Evolutionary conservation across 2,888 invertebrate species (phyloP), one percentile per base, ranked within the genome.

Genomic region (Andricus curvator): DNA sequence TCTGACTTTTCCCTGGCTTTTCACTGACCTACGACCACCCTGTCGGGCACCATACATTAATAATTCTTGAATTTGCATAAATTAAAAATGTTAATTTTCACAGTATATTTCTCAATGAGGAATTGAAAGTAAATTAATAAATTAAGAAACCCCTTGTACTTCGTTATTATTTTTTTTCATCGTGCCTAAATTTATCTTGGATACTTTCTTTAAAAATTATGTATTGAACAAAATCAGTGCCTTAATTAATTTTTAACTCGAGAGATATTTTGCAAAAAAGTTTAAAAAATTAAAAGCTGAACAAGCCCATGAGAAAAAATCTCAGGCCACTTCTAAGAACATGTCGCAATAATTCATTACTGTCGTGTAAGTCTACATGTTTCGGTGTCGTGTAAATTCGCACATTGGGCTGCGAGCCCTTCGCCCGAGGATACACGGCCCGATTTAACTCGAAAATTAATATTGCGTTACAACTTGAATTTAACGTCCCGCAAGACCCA

Each of bases 371-470:
- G 62, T 82, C 78, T 79, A 68, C 82, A 82, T 85, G 82, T 85
- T 85, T 85, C 78, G 81, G 79, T 81, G 79, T 82, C 84, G 80
- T 84, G 83, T 74, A 78, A 65, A 83, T 84, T 85, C 82, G 81
- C 79, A 77, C 77, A 76, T 85, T 79, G 82, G 80, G 67, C 41
- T 67, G 56, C 44, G 64, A 64, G 64, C 76, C 65, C 79, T 76
- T 65, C 48, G 29, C 44, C 78, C 78, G 74, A 76, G 86, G 82
- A 86, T 87, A 81, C 84, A 85, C 83, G 81, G 82, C 77, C 81
- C 82, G 83, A 87, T 86, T 83, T 86, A 79, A 82, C 79, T 56
- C 78, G 84, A 86, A 85, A 85, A 87, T 86, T 87, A 87, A 85
- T 84, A 85, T 85, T 82, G 81, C 81, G 81, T 84, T 83, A 81